Evolutionary conservation across 2,888 invertebrate species (phyloP), one percentile per base, ranked within the genome.

Genomic region (Pasiphila rectangulata): DNA sequence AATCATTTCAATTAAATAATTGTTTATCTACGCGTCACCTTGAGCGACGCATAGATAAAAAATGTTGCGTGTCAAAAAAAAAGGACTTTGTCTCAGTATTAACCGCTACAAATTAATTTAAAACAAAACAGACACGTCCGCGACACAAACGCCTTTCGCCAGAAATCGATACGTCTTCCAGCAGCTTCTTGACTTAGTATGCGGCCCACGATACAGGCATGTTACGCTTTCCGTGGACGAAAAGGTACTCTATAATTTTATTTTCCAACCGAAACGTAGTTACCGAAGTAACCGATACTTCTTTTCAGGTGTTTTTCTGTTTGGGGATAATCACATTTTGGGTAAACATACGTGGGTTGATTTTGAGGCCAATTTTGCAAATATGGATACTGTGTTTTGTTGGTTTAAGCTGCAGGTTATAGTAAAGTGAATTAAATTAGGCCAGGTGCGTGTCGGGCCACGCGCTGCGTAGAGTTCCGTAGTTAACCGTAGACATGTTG

Each of bases 201-300:
- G 67, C 88, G 67, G 69, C 47, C 49, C 81, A 63, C 83, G 81
- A 59, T 46, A 59, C 62, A 56, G 73, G 73, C 75, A 76, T 82
- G 84, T 83, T 83, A 82, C 83, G 83, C 72, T 79, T 69, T 76
- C 79, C 75, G 74, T 71, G 79, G 72, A 69, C 74, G 75, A 82
- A 84, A 84, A 83, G 85, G 83, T 81, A 84, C 83, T 87, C 85
- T 83, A 83, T 87, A 87, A 87, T 87, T 87, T 87, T 86, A 87
- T 87, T 87, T 85, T 66, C 83, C 79, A 76, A 81, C 85, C 85
- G 78, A 83, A 84, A 87, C 71, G 83, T 80, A 81, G 79, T 86
- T 86, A 85, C 77, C 63, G 58, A 73, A 72, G 83, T 72, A 83
- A 84, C 77, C 72, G 84, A 85, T 83, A 85, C 81, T 83, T 83